Conservation (phyloP, 2,113 vertebrate species). For the Meriones unguiculatus region DNA sequence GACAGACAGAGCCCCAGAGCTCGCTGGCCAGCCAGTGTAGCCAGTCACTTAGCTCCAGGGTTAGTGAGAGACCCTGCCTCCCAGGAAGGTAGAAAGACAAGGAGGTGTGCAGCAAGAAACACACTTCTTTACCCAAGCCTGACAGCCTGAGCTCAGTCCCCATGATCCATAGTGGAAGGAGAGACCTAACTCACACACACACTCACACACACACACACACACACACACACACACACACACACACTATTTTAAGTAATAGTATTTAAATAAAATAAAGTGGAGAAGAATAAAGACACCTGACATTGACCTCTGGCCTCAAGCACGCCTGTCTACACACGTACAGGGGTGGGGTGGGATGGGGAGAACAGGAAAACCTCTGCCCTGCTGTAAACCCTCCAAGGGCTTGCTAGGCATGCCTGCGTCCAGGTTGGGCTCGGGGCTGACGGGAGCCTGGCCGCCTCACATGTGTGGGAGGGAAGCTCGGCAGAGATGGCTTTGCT, state of each 20-base stretch:
- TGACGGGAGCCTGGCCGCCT: neutral
- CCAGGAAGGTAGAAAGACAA: neutral
- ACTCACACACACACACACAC: neutral
- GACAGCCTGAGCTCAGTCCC: neutral
- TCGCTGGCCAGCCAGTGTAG: neutral
- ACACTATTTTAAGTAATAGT: neutral
- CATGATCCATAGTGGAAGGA: too few species aligned
- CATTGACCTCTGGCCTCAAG: neutral
- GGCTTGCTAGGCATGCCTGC: neutral
- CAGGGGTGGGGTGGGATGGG: fast-evolving
- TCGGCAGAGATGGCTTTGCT: neutral
- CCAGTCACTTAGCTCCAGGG: neutral
- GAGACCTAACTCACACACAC: too few species aligned
- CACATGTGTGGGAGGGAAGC: neutral
- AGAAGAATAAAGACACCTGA: neutral
- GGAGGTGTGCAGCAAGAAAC: neutral
- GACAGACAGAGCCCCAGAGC: neutral
- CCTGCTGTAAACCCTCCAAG: neutral
- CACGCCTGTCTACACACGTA: too few species aligned
- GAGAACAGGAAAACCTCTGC: too few species aligned
- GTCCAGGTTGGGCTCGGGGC: neutral
- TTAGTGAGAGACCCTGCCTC: neutral
- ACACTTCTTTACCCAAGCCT: neutral
- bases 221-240: neutral
- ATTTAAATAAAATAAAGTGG: neutral